Evolutionary conservation across 2,113 vertebrate genomes (phyloP).

Genomic region (Cebus imitator): DNA sequence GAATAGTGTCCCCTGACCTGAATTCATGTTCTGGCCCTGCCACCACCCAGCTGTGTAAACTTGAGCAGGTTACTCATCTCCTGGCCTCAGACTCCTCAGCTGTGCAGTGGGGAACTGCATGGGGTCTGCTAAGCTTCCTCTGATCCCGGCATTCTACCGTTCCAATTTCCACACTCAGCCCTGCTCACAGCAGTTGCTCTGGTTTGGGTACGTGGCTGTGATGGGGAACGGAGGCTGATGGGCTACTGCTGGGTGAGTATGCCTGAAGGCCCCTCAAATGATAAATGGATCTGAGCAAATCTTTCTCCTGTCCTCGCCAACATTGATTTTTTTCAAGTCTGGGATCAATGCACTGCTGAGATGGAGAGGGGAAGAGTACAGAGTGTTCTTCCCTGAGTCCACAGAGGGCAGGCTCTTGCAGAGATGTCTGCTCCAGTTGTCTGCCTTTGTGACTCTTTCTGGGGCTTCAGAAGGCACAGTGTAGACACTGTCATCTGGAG

Average conservation of each 20-base stretch:
- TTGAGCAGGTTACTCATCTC: not conserved
- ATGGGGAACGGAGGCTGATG: not conserved
- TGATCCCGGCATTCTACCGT: not conserved
- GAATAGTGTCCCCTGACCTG: not conserved
- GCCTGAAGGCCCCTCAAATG: not conserved
- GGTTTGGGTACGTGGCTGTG: not conserved
- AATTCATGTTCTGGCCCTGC: not conserved
- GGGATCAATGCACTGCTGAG: not conserved
- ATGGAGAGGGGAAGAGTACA: not conserved
- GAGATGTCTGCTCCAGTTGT: not conserved
- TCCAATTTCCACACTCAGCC: not conserved
- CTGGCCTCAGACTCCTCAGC: not conserved
- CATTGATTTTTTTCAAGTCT: slow-evolving; percentile 67
- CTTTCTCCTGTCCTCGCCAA: slow-evolving; percentile 1
- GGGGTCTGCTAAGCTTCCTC: not conserved
- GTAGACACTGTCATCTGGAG: not conserved
- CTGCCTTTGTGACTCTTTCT: not conserved
- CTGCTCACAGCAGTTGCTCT: not conserved
- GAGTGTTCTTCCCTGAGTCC: not conserved
- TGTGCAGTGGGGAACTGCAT: not conserved
- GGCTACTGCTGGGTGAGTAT: not conserved
- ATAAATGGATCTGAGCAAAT: slow-evolving; percentile 8
- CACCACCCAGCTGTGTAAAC: not conserved
- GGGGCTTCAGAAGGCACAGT: not conserved
- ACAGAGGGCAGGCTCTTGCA: not conserved